Base-by-base conservation (phyloP, 2,888 invertebrate species). In the Clanis bilineata region DNA sequence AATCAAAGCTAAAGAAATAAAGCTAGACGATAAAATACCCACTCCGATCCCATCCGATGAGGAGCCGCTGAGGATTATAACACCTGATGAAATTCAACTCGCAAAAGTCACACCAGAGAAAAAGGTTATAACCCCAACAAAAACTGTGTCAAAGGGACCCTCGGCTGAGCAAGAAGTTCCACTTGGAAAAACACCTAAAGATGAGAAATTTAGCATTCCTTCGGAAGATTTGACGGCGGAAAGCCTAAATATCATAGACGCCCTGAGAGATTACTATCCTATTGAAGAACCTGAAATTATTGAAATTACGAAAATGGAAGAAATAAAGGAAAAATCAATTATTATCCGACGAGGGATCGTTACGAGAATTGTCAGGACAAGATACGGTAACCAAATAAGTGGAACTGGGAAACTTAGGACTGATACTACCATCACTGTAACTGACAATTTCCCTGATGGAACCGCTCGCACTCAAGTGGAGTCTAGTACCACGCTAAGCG, bases 361-460 rank as follows among this genome's bases (percentile, higher is more conserved):
- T 7, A 80, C 76, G 3, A 76, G 63, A 59, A 68, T 68, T 25
- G 64, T 73, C 0, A 81, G 73, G 63, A 82, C 74, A 2, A 80
- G 73, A 61, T 77, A 80, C 56, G 65, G 63, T 18, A 76, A 83
- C 60, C 60, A 25, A 25, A 62, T 70, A 15, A 74, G 72, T 7
- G 23, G 62, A 71, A n/a, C 76, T 2, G 73, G 63, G 61, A 87
- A 85, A 76, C 51, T 82, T 0, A 87, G 86, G 64, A 82, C 72
- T 0, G 72, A 81, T 1, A 79, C 77, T 25, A 82, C 78, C 28
- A 65, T 80, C 4, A 84, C 80, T 22, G 85, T 79, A 1, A 81
- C 81, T 25, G 85, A 88, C 56, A 69, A 74, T 58, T 85, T 81
- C 63, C 83, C 86, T 28, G 85, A 88, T 68, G 87, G 88, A 1